A percentile compares a stretch with the other conserved stretches of the same genome.
Conservation (phyloP, 2,113 vertebrate genomes). For the Mixornis gularis region DNA sequence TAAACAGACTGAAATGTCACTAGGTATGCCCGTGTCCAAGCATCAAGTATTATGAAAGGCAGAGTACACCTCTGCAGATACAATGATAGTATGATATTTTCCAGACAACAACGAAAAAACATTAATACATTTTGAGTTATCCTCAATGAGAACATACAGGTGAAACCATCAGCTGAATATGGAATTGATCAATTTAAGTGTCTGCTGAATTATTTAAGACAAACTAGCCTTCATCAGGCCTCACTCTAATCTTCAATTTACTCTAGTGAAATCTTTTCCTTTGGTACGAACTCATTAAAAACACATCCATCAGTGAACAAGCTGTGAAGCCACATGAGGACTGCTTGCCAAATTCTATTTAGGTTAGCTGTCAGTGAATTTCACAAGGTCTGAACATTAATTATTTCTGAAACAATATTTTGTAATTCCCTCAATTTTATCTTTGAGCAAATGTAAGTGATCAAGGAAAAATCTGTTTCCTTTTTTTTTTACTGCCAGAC, state of each 20-base stretch:
- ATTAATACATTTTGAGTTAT: neutral
- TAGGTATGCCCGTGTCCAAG: neutral
- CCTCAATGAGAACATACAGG: neutral
- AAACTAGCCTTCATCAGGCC: constrained; percentile 28
- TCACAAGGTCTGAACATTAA: neutral
- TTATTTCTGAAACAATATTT: constrained; percentile 43
- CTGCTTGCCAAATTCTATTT: constrained; percentile 41
- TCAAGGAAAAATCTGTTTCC: neutral
- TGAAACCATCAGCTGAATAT: constrained; percentile 33
- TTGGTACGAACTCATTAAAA: constrained; percentile 45
- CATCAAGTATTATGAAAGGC: neutral
- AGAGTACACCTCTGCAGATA: neutral
- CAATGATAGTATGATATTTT: neutral
- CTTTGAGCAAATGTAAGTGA: neutral
- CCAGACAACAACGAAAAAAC: neutral
- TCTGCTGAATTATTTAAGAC: constrained; percentile 47
- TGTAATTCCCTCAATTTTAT: neutral
- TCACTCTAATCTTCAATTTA: constrained; percentile 57
- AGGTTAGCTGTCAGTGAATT: constrained; percentile 8
- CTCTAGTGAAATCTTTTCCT: constrained; percentile 34
- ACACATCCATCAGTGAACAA: constrained; percentile 40
- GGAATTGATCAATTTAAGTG: constrained; percentile 44
- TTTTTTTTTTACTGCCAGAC: neutral
- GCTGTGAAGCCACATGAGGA: constrained; percentile 12
- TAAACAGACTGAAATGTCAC: neutral